Evolutionary conservation across 2,888 invertebrate species (phyloP).

Genomic region (Galeopsomyia nigrocyanea): DNA sequence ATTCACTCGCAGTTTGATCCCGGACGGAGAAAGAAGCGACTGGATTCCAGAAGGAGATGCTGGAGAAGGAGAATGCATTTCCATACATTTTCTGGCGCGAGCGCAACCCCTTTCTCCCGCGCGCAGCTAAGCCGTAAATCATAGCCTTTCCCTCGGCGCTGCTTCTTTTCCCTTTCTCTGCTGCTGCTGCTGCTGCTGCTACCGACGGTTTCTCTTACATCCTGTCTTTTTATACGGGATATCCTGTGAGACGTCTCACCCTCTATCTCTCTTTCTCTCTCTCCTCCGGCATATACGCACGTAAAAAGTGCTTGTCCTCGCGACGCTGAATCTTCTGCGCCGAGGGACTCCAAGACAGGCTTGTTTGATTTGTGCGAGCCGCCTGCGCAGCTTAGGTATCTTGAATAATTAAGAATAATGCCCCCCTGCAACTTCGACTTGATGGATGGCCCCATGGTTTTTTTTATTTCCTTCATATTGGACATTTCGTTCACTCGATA

Average conservation of each 20-base stretch:
- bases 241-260: slow-evolving; percentile 43
- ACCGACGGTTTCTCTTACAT: slow-evolving; percentile 33
- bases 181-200: neutral
- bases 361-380: no score
- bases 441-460: no score
- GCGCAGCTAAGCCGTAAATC: slow-evolving; percentile 51
- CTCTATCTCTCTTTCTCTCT: no score
- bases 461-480: no score
- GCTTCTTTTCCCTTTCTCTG: neutral
- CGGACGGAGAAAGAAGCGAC: slow-evolving; percentile 10
- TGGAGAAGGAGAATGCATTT: slow-evolving; percentile 53
- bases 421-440: no score
- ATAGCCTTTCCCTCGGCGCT: slow-evolving; percentile 35
- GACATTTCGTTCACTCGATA: no score
- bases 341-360: neutral
- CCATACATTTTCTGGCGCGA: slow-evolving; percentile 52
- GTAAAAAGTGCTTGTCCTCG: slow-evolving; percentile 5
- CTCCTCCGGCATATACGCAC: neutral
- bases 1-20: slow-evolving; percentile 49
- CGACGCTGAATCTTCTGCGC: slow-evolving; percentile 9
- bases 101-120: slow-evolving; percentile 21
- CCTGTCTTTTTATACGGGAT: slow-evolving; percentile 46
- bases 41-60: slow-evolving; percentile 24
- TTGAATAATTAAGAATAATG: no score
- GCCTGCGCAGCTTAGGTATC: no score